Evolutionary conservation across 2,888 invertebrate genomes (phyloP).

Genomic region (Norana najaformis): DNA sequence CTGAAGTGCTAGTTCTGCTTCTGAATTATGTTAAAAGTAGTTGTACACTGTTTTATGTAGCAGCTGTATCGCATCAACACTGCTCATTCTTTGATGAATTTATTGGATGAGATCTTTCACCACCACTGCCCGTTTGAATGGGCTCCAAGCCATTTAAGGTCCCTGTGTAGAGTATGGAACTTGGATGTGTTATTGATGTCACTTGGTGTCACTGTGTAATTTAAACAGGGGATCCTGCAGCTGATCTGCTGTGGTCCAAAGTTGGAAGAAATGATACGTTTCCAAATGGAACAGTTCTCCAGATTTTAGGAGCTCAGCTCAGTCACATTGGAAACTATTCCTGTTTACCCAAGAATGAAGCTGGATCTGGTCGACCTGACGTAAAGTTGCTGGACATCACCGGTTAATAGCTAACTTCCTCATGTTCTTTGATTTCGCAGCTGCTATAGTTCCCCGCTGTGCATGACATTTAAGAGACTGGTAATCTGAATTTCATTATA

Average conservation of each 20-base stretch:
- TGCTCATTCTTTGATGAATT: too few species aligned
- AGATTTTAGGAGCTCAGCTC: not conserved
- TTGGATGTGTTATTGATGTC: not conserved
- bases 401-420: not conserved
- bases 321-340: conserved; percentile 20
- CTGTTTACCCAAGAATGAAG: conserved; percentile 14
- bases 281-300: conserved; percentile 9
- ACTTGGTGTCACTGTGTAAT: not conserved
- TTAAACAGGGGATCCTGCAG: not conserved
- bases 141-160: too few species aligned
- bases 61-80: too few species aligned
- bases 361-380: not conserved
- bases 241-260: not conserved
- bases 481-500: not conserved
- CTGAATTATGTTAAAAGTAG: too few species aligned
- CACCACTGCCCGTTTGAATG: too few species aligned
- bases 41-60: too few species aligned
- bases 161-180: too few species aligned
- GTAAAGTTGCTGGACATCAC: not conserved
- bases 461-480: not conserved
- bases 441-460: not conserved
- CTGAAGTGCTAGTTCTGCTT: not conserved
- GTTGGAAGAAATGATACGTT: conserved; percentile 2
- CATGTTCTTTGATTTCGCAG: too few species aligned
- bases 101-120: too few species aligned